Base-by-base conservation (phyloP, 2,888 invertebrate species). In the Alloscopus bannaensis region DNA sequence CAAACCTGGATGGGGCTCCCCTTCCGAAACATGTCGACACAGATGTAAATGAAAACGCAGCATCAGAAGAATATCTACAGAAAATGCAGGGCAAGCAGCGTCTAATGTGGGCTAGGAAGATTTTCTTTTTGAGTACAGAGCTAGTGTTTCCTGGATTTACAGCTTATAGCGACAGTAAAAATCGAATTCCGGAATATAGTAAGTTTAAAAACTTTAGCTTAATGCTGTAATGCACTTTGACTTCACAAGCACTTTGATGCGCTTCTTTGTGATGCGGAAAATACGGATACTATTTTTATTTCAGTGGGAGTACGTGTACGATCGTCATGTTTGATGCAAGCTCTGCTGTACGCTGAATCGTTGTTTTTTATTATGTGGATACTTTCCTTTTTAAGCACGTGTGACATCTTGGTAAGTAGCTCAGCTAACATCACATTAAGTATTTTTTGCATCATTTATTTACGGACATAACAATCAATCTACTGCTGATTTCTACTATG, bases 121-220 rank as follows among this genome's bases (percentile, higher is more conserved):
- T 83, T 16, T 80, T 83, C 45, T 83, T 83, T 40, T 18, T 73
- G 3, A 81, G 79, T 29, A 81, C 83, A 2, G 83, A 83, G 22
- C 68, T 83, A 16, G 75, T 83, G 1, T 83, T 83, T 42, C 83
- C 83, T 42, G 83, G 83, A 40, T 83, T 83, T 40, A 59, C 68
- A 3, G 73, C 65, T 2, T 77, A 55, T 11, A 70, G 70, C 22
- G 77, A 77, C 42, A 77, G 40, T 11, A 64, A 64, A 65, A 70
- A 28, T 22, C 18, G 72, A 62, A 52, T 70, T n/a, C 70, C 77
- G n/a, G 72, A 66, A 13, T 77, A 65, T 64, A 60, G 77, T 77
- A 72, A 66, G 80, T 18, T n/a, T 20, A 16, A 26, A 47, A 26
- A 42, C n/a, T n/a, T 16, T n/a, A n/a, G n/a, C n/a, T n/a, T n/a